Conservation (phyloP, 2,888 invertebrate genomes). For the Lasius fuliginosus region DNA sequence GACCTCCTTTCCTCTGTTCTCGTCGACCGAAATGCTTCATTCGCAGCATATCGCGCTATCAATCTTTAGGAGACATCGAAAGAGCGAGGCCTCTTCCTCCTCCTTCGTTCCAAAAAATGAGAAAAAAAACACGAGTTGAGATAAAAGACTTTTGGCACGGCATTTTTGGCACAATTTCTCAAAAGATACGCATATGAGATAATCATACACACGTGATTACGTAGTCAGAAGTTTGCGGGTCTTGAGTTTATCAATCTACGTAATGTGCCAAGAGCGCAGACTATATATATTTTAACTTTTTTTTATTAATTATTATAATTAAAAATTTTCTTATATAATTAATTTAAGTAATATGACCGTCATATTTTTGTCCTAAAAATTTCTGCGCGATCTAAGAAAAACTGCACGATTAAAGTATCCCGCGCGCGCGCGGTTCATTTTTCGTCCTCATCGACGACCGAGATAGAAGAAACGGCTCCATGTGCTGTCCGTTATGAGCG, state of each 20-base stretch:
- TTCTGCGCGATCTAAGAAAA: constrained; percentile 16
- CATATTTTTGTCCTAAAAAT: constrained; percentile 8
- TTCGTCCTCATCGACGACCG: constrained; percentile 26
- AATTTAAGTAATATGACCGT: neutral
- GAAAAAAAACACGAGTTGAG: neutral
- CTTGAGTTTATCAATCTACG: neutral
- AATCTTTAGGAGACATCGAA: constrained; percentile 34
- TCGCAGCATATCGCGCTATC: constrained; percentile 31
- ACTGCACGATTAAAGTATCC: constrained; percentile 18
- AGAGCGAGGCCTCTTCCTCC: neutral
- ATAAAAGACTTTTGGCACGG: neutral
- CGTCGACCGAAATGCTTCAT: constrained; percentile 27
- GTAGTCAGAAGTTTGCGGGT: neutral
- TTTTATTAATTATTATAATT: neutral
- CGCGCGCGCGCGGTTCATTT: constrained; percentile 36
- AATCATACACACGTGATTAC: neutral
- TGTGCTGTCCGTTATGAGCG: constrained; percentile 41
- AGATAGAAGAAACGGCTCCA: constrained; percentile 43
- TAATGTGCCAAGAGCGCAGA: too few species aligned
- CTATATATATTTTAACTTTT: neutral
- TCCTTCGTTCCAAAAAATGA: constrained; percentile 5
- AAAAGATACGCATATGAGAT: neutral
- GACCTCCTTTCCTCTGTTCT: constrained; percentile 5
- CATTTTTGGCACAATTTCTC: neutral
- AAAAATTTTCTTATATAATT: neutral